A percentile compares a stretch with the other conserved stretches of the same genome.
Evolutionary conservation across 2,797 vertebrate genomes (phyloP).

Genomic region (Amniataba percoides): DNA sequence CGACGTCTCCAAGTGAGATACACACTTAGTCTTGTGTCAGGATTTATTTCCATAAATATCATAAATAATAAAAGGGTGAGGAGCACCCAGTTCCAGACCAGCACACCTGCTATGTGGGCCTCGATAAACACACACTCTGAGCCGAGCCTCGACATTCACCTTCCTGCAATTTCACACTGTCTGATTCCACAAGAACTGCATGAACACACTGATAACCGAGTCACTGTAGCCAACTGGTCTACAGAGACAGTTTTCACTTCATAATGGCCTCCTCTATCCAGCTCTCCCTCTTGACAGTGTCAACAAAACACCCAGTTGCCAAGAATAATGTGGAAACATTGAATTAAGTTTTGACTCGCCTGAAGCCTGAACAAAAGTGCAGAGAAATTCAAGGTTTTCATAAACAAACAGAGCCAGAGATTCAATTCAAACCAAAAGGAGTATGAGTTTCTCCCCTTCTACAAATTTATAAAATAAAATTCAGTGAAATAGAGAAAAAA

Average conservation of each 20-base stretch:
- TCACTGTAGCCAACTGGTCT: constrained; percentile 57
- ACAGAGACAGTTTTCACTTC: constrained; percentile 63
- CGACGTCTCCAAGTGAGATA: constrained; percentile 11
- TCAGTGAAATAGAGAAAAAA: constrained; percentile 9
- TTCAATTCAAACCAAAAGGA: not conserved
- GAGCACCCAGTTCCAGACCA: constrained; percentile 49
- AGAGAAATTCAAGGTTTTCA: not conserved
- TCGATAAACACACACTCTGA: constrained; percentile 60
- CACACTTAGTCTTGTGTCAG: constrained; percentile 22
- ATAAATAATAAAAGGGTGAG: constrained; percentile 58
- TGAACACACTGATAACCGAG: constrained; percentile 77
- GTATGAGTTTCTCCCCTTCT: not conserved
- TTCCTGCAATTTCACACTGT: constrained; percentile 82
- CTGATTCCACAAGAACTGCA: constrained; percentile 75
- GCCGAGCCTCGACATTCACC: constrained; percentile 67
- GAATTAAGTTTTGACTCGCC: not conserved
- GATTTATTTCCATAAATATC: constrained; percentile 36
- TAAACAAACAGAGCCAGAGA: not conserved
- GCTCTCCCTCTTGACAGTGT: constrained; percentile 19
- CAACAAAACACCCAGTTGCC: constrained; percentile 46
- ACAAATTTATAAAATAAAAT: not conserved
- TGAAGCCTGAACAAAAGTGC: constrained; percentile 1
- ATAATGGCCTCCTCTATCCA: constrained; percentile 50
- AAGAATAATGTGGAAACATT: constrained; percentile 19
- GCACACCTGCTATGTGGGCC: constrained; percentile 46